Base-by-base conservation (phyloP, 2,113 vertebrate species). In the Chionis minor region DNA sequence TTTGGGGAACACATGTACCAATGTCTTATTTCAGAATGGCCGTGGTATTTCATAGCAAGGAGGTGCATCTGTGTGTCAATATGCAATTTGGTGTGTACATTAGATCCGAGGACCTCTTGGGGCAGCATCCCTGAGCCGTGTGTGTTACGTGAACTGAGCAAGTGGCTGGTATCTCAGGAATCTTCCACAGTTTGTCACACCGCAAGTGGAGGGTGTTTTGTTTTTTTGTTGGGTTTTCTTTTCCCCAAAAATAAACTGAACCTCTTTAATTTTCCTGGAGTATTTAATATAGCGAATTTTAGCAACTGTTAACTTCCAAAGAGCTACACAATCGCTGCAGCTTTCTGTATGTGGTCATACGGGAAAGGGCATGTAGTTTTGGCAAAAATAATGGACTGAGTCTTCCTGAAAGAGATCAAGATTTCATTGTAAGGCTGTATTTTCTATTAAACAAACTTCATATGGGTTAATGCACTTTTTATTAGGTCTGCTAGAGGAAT, bases 1-100 rank as follows among this genome's bases (percentile, higher is more conserved):
- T 83, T 42, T n/a, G 51, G 15, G 19, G 10, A 63, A 4, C 1
- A 1, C 0, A 0, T 56, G 17, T 47, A 42, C 15, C 49, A 32
- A 3, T 35, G 47, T 42, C 32, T 74, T 67, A 67, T 63, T 75
- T 44, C 52, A 82, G 79, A 85, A 55, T 20, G 20, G 18, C 32
- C 7, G 0, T 26, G 52, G 67, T 49, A 44, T 82, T 88, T 88
- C 55, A 45, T 30, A 75, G 44, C n/a, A 58, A 20, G 22, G 11
- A 13, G 33, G 5, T 4, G 5, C 42, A 14, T 33, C 6, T 61
- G 4, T 8, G 2, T 26, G 8, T 70, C 14, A 18, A 0, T 45
- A 22, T 4, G 4, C 45, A 19, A 24, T 21, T 69, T 62, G n/a
- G 8, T 42, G 28, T 42, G 12, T 40, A 2, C 51, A 7, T 47